These are phyloP conservation scores for Sclerurus mexicanus DNA, from an alignment of 2,113 vertebrate genomes.

Conservation along the genomic window DNA sequence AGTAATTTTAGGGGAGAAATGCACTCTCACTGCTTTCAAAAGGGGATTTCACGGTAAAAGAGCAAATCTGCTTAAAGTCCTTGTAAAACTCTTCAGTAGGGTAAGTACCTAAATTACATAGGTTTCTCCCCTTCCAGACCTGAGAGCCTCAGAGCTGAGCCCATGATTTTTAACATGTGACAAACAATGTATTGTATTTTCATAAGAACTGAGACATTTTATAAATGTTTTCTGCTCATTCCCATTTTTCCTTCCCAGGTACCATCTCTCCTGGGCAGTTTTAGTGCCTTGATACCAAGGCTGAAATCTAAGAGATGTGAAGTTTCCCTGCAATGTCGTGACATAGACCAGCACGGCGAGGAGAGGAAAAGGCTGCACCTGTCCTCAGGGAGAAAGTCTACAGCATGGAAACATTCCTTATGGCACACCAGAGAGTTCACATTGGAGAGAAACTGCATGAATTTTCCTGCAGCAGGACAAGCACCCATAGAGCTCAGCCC, in stretches of 20 bases:
- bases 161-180: not conserved
- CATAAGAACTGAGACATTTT: not conserved
- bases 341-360: not conserved
- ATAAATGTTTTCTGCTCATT: not conserved
- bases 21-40: not conserved
- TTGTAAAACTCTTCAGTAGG: not conserved
- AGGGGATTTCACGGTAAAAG: not conserved
- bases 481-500: not conserved
- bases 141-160: not conserved
- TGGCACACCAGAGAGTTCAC: not conserved
- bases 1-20: not conserved
- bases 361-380: not conserved
- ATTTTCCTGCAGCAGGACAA: not conserved
- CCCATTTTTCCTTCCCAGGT: not conserved
- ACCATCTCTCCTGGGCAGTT: not conserved
- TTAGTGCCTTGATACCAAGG: not conserved
- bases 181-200: not conserved
- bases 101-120: fast-evolving
- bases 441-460: not conserved
- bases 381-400: not conserved
- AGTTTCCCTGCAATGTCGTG: not conserved
- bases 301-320: not conserved
- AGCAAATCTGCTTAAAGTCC: not conserved
- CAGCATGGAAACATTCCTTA: not conserved
- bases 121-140: not conserved